Evolutionary conservation across 2,797 vertebrate genomes (phyloP), one percentile per base, ranked within the genome.

Genomic region (Anguilla marmorata): DNA sequence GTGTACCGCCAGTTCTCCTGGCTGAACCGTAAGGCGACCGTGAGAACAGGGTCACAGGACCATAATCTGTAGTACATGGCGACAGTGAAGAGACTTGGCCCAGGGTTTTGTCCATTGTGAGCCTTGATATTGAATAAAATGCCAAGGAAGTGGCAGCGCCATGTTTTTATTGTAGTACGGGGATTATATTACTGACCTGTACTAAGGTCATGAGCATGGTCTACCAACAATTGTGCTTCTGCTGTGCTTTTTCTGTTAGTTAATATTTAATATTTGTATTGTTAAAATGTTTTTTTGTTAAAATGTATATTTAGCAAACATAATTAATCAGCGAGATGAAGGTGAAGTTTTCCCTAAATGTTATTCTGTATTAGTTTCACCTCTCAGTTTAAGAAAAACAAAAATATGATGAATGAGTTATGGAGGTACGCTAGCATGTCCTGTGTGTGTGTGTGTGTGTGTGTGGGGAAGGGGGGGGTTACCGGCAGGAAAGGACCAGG

Each of bases 361-460:
- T 2, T 48, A 2, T 48, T 45, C 33, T 48, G 3, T 8, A 8
- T 41, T 45, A 80, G 41, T 45, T 80, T 80, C 37, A 6, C 41
- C 76, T 80, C 74, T 45, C 76, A 45, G 37, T 74, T 33, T 74
- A 37, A 30, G 21, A n/a, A n/a, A 69, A n/a, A n/a, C 69, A 27
- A n/a, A 50, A 83, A 52, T 52, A 16, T 56, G 82, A 84, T 30
- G 41, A 30, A 84, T 52, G 82, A 52, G 82, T 27, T 54, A 84
- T 52, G 50, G 82, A 30, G 4, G 48, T 54, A 72, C n/a, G 33
- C 69, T 6, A 14, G 27, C 11, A 2, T 30, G 69, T 27, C 9
- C 69, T 72, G n/a, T 72, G 69, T 63, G 60, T 24, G 16, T 58
- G 11, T 19, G 11, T 58, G 56, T 19, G 16, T 9, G 54, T 56